Conservation (phyloP, 2,113 vertebrate genomes). For the Pseudonaja textilis region DNA sequence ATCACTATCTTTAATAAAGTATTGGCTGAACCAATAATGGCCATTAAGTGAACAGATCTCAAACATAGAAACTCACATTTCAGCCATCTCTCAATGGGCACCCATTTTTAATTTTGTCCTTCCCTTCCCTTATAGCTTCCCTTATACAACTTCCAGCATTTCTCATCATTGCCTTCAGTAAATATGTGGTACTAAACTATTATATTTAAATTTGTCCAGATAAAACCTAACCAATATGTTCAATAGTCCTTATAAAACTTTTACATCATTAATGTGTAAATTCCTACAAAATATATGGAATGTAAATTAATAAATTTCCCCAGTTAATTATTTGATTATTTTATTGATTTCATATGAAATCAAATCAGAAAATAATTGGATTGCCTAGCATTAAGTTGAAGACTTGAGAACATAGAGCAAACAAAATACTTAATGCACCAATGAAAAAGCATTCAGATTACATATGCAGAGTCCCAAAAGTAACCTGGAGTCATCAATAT, state of each 20-base stretch:
- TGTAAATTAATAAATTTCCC: conserved; percentile 39
- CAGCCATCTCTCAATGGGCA: neutral
- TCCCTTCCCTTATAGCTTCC: too few species aligned
- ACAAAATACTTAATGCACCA: conserved; percentile 24
- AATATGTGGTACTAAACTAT: neutral
- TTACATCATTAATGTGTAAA: neutral
- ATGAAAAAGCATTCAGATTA: neutral
- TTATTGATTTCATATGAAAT: conserved; percentile 53
- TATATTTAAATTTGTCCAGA: conserved; percentile 12
- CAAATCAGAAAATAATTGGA: conserved; percentile 56
- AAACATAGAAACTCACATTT: neutral
- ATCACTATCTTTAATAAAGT: neutral
- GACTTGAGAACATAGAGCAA: conserved; percentile 47
- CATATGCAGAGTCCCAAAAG: neutral
- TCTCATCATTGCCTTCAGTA: neutral
- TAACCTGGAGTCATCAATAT: neutral
- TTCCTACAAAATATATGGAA: conserved; percentile 19
- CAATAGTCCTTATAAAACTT: neutral
- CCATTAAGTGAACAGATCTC: neutral
- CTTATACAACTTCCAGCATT: too few species aligned
- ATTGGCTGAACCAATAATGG: neutral
- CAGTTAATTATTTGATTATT: conserved; percentile 50
- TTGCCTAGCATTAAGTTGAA: conserved; percentile 44
- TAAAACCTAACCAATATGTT: neutral
- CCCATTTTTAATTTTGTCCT: neutral